Evolutionary conservation across 2,797 vertebrate species (phyloP).

Genomic region (Pterois miles): DNA sequence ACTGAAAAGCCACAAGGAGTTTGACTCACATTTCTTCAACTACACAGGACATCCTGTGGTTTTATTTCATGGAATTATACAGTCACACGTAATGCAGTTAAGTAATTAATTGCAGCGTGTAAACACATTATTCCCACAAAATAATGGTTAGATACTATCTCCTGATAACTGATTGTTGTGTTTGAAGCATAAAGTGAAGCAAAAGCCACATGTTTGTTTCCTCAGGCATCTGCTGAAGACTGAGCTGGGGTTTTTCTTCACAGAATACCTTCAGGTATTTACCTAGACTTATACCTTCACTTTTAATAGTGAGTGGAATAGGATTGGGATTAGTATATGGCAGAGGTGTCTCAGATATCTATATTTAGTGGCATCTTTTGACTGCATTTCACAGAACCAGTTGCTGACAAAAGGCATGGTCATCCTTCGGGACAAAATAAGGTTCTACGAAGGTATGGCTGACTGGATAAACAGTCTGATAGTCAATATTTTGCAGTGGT

Average conservation of each 20-base stretch:
- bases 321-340: background rate
- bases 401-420: conserved; percentile 99
- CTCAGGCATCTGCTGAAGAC: conserved; percentile 96
- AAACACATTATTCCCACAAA: background rate
- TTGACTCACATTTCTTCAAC: conserved; percentile 12
- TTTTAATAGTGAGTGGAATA: background rate
- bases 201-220: conserved; percentile 25
- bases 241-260: conserved; percentile 97
- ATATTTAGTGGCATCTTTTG: background rate
- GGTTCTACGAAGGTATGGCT: conserved; percentile 95
- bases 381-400: conserved; percentile 88
- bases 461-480: background rate
- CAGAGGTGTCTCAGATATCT: background rate
- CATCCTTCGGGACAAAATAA: conserved; percentile 97
- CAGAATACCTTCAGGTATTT: conserved; percentile 98
- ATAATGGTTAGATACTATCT: background rate
- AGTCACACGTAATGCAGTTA: background rate
- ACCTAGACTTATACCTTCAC: too few species aligned
- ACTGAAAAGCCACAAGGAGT: conserved; percentile 29
- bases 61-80: background rate
- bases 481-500: background rate
- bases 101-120: background rate
- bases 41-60: conserved; percentile 1
- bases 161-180: background rate
- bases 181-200: conserved; percentile 1